Conservation (phyloP, 2,888 invertebrate species). For the Amphipoea oculea region DNA sequence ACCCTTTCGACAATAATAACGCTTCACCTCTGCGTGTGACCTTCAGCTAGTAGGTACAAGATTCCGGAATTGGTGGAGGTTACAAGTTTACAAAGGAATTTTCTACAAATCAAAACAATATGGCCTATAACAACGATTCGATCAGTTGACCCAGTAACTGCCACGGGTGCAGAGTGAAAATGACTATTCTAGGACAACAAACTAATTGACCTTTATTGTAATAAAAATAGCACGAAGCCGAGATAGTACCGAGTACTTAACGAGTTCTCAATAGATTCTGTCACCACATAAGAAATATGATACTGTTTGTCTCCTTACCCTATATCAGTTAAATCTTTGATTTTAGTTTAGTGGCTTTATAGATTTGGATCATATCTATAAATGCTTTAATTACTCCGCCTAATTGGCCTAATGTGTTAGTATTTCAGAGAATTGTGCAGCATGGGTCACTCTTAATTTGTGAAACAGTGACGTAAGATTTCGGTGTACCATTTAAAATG, state of each 20-base stretch:
- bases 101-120: constrained; percentile 10
- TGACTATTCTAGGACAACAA: constrained; percentile 33
- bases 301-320: constrained; percentile 21
- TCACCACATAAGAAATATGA: constrained; percentile 16
- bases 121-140: constrained; percentile 12
- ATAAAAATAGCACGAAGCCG: constrained; percentile 39
- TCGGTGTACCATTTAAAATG: constrained; percentile 24
- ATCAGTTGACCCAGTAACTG: constrained; percentile 43
- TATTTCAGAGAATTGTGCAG: constrained; percentile 51
- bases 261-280: constrained; percentile 34
- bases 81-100: constrained; percentile 17
- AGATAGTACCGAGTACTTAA: constrained; percentile 32
- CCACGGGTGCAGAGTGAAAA: constrained; percentile 23
- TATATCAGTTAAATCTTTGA: constrained; percentile 7
- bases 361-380: constrained; percentile 38
- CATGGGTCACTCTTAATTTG: constrained; percentile 40
- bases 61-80: neutral
- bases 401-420: constrained; percentile 52
- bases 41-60: constrained; percentile 12
- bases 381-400: constrained; percentile 49
- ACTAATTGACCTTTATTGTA: constrained; percentile 49
- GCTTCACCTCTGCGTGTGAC: constrained; percentile 34
- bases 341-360: constrained; percentile 13
- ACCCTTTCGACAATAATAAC: constrained; percentile 29
- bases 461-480: constrained; percentile 52